Conservation (phyloP, 2,797 vertebrate species). For the Sebastolobus altivelis region DNA sequence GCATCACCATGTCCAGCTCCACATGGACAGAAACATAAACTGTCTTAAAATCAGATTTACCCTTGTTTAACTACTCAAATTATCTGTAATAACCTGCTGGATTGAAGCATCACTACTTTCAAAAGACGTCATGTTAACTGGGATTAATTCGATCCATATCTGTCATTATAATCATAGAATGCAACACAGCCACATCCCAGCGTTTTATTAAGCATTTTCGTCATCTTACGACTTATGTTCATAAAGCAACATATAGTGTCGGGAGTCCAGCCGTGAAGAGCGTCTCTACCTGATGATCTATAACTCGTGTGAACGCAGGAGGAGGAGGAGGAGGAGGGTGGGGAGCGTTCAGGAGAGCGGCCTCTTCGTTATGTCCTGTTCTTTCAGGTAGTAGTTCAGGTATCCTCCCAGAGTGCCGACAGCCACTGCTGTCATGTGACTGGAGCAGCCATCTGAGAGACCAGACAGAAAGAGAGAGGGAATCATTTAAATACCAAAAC, state of each 20-base stretch:
- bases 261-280: background rate
- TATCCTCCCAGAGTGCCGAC: conserved; percentile 88
- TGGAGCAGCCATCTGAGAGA: conserved; percentile 88
- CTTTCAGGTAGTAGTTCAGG: conserved; percentile 86
- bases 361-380: conserved; percentile 88
- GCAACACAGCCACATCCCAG: conserved; percentile 8
- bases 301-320: background rate
- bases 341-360: conserved; percentile 76
- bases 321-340: no score
- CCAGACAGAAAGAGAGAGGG: background rate
- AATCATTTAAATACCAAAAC: background rate
- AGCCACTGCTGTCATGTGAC: conserved; percentile 89
- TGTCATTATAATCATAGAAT: background rate
- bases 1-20: no score
- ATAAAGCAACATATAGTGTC: conserved; percentile 18
- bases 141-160: background rate
- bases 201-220: background rate
- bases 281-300: conserved; percentile 29
- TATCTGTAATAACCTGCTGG: background rate
- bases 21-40: no score
- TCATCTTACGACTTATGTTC: conserved; percentile 19
- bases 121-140: background rate
- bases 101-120: conserved; percentile 9
- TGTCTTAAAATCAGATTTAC: no score
- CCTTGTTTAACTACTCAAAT: no score